Base-by-base conservation (phyloP, 53 echinoderm and acorn worm species). In the Henricia sp. region DNA sequence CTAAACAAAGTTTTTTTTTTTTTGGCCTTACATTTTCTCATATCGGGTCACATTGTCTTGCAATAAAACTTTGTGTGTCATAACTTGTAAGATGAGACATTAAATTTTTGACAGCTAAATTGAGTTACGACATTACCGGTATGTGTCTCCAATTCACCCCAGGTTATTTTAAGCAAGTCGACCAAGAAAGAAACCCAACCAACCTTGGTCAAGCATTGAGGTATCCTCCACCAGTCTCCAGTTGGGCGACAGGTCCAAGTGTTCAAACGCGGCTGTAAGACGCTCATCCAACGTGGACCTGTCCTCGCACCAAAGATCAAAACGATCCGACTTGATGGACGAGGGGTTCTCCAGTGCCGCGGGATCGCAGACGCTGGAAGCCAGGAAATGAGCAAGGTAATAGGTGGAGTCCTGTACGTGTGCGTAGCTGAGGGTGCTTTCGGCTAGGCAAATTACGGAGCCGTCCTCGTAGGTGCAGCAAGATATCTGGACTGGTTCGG, bases 181-280 rank as follows among this genome's bases (percentile, higher is more conserved):
- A n/a, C n/a, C n/a, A n/a, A n/a, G n/a, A n/a, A n/a, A n/a, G n/a
- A n/a, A n/a, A n/a, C n/a, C n/a, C n/a, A n/a, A n/a, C n/a, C 91
- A 55, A 99, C 99, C 94, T 83, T 99, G 94, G 37, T 95, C 95
- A 1, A 95, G 73, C 52, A 89, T 85, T 33, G 90, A 86, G 1
- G 90, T 84, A 58, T 92, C 92, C 19, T 90, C 95, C 24, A 99
- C 91, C 55, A 99, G 36, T 37, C 91, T 87, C 99, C 99, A 99
- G 3, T 89, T 72, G 14, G 90, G 82, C 28, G 94, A 89, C n/a
- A 92, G 88, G 21, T 89, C 92, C 35, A 92, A 66, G 52, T 97
- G 95, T 56, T 92, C 88, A 74, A 99, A 99, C 21, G 97, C 99
- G 20, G 90, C 82, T 13, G 94, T 92, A 1, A 99, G 73, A 14